Evolutionary conservation across 2,888 invertebrate genomes (phyloP).

Genomic region (Mesorhabditis sp.): DNA sequence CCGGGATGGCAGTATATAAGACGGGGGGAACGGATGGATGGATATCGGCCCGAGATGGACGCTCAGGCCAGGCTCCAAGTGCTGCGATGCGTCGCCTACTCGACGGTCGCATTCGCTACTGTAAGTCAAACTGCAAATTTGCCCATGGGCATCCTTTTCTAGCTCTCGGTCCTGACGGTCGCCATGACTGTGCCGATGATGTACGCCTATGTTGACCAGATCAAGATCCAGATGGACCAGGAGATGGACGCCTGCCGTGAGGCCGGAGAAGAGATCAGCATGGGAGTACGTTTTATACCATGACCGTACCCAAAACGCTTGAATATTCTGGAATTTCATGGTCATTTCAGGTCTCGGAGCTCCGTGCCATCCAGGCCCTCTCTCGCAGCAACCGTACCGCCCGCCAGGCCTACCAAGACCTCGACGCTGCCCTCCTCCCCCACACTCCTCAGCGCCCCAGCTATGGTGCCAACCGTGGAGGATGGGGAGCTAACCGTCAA

Average conservation of each 20-base stretch:
- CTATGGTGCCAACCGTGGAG: background rate
- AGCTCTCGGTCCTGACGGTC: background rate
- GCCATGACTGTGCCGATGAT: background rate
- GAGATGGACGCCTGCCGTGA: background rate
- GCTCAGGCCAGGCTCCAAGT: background rate
- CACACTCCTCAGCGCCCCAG: background rate
- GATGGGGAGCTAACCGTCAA: background rate
- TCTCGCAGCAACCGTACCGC: background rate
- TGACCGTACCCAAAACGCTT: background rate
- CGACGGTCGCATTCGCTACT: background rate
- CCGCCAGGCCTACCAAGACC: conserved; percentile 3
- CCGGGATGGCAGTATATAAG: too few species aligned
- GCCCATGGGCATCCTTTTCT: background rate
- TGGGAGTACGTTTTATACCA: background rate
- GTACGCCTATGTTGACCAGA: conserved; percentile 1
- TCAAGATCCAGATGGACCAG: background rate
- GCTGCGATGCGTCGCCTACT: conserved; percentile 3
- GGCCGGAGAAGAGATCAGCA: conserved; percentile 2
- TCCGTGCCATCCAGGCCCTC: background rate
- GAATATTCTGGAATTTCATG: background rate
- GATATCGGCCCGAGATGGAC: background rate
- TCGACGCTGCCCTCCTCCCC: background rate
- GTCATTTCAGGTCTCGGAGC: background rate
- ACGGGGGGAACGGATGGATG: too few species aligned
- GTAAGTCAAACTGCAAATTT: background rate